Evolutionary conservation across 2,797 vertebrate species (phyloP).

Genomic region (Anguilla megastoma): DNA sequence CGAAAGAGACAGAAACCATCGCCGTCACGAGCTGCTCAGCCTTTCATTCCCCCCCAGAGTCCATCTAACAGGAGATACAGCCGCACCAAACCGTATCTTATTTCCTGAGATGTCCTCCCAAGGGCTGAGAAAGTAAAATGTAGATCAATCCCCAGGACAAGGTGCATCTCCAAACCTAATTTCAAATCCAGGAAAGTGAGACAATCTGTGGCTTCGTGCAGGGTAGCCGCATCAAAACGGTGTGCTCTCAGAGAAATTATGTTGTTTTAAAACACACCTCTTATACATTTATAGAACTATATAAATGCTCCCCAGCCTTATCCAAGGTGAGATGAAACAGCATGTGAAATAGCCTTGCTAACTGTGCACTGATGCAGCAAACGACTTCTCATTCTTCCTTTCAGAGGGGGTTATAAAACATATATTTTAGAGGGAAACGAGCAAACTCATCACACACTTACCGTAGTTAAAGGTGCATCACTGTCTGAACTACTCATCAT

Average conservation of each 20-base stretch:
- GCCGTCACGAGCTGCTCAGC: background rate
- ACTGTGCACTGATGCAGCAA: background rate
- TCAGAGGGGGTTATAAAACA: background rate
- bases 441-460: background rate
- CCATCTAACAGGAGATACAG: background rate
- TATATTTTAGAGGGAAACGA: background rate
- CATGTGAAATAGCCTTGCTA: background rate
- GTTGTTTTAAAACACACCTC: background rate
- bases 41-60: background rate
- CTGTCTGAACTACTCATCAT: background rate
- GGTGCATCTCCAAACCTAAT: background rate
- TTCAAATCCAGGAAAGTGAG: background rate
- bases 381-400: background rate
- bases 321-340: background rate
- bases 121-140: background rate
- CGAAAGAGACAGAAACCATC: slow-evolving; percentile 28
- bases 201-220: background rate
- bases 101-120: background rate
- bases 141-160: background rate
- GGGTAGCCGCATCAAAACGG: background rate
- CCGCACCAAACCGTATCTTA: background rate
- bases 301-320: background rate
- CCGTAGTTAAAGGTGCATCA: background rate
- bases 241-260: background rate
- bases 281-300: background rate